Evolutionary conservation across 2,113 vertebrate species (phyloP).

Genomic region (Burhinus oedicnemus): DNA sequence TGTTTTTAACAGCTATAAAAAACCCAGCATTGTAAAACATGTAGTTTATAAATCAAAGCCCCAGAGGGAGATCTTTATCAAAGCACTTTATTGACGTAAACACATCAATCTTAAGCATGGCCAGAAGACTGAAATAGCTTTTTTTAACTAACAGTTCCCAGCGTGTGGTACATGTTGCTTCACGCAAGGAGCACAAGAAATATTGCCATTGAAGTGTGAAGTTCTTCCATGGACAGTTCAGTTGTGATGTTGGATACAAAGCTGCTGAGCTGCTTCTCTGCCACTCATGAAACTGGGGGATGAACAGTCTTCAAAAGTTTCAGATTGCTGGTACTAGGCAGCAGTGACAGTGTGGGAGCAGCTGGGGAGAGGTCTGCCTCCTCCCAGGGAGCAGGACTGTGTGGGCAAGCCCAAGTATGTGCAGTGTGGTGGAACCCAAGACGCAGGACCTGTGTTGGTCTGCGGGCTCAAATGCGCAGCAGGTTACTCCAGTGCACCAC

Average conservation of each 20-base stretch:
- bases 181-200: background rate
- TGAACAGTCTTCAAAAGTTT: background rate
- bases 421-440: rapidly evolving
- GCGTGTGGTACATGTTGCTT: background rate
- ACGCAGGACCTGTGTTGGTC: rapidly evolving
- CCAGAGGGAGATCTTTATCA: background rate
- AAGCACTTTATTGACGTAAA: background rate
- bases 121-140: background rate
- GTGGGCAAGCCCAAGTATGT: background rate
- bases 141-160: background rate
- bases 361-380: background rate
- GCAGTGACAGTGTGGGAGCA: background rate
- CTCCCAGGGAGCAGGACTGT: background rate
- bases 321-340: background rate
- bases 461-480: rapidly evolving
- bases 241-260: background rate
- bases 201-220: background rate
- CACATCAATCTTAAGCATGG: background rate
- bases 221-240: background rate
- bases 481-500: background rate
- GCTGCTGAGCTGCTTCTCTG: background rate
- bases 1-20: background rate
- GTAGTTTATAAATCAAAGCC: background rate
- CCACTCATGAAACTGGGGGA: background rate
- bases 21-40: background rate